phyloP scores from a whole-genome alignment of 2,888 invertebrate species.

The Selenia dentaria region DNA sequence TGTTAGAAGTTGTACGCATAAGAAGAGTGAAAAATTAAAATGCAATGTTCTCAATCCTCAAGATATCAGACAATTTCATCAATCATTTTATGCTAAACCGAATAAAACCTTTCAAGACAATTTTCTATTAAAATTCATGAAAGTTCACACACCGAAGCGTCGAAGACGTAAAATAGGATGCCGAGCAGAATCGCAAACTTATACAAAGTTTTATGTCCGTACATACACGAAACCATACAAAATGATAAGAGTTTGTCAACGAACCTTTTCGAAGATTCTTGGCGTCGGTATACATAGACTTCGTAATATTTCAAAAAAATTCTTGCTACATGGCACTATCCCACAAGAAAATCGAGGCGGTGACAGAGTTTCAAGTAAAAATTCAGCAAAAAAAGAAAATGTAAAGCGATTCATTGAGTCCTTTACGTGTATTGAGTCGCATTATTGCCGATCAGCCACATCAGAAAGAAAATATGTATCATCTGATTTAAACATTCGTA shows the following conservation, averaged over 20 bases:
- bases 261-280: background rate
- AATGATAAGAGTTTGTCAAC: no score
- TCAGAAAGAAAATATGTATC: slow-evolving; percentile 26
- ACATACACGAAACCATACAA: background rate
- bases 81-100: no score
- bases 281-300: background rate
- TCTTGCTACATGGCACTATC: background rate
- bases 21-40: no score
- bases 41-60: no score
- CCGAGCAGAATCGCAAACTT: background rate
- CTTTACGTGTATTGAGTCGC: slow-evolving; percentile 28
- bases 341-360: background rate
- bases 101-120: no score
- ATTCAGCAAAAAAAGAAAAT: background rate
- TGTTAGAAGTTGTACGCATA: background rate
- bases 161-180: background rate
- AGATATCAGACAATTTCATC: no score
- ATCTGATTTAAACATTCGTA: slow-evolving; percentile 24
- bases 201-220: background rate
- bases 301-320: background rate
- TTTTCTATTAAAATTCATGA: background rate
- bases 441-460: slow-evolving; percentile 25
- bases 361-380: background rate
- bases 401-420: slow-evolving; percentile 5
- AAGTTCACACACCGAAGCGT: background rate